Evolutionary conservation across 2,888 invertebrate species (phyloP), one percentile per base, ranked within the genome.

Genomic region (Thelaira solivaga): DNA sequence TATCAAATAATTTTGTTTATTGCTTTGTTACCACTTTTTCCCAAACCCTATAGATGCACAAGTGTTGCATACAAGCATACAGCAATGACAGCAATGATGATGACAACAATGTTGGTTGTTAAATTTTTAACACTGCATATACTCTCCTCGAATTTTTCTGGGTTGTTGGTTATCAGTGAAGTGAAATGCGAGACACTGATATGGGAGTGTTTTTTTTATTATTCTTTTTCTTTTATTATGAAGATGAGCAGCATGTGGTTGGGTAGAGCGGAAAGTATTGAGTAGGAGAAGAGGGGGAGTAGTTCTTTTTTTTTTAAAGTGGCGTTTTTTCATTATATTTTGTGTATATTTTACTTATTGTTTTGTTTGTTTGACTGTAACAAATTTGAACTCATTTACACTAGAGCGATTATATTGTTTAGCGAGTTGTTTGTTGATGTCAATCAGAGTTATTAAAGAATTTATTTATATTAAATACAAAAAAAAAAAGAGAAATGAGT

Each of bases 341-440:
- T 51, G 29, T 68, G n/a, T 43, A n/a, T 55, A 16, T 26, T 16
- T 1, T 31, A 11, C 7, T 47, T n/a, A 22, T 43, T 7, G 36
- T 62, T 65, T 59, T 59, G 43, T 74, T 72, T 47, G 41, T 64
- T 55, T 77, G 31, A 31, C 53, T 76, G 71, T 68, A 73, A 69
- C 59, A 69, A 78, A 65, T 74, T 77, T 77, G 68, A 77, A 74
- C 74, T 65, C 69, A 74, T 74, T 74, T 69, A 69, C 64, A 76
- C 41, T 57, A 49, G 43, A 65, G 55, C 62, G 68, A 49, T 47
- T 62, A 49, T 62, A 62, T 69, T 69, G 53, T 45, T 74, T 43
- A 43, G 59, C 65, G 4, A 6, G 4, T 41, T 74, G 43, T 55
- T 45, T 43, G n/a, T 64, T 39, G n/a, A 62, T 53, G 18, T 13